These are phyloP conservation scores for Pristionchus entomophagus DNA, from an alignment of 2,888 invertebrate genomes.

Conservation along the genomic window DNA sequence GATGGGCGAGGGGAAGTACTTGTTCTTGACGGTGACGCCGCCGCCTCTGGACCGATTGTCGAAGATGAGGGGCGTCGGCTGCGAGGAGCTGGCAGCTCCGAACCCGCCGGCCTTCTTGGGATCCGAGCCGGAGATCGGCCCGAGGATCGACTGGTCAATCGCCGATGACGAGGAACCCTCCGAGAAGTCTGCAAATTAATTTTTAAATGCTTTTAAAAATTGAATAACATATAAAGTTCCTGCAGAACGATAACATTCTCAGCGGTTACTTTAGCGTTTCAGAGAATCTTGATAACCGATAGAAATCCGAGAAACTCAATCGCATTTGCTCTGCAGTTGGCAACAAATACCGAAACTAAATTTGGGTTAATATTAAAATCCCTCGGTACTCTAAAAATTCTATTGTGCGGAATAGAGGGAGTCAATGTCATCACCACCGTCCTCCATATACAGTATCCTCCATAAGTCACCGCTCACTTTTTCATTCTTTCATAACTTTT, in stretches of 20 bases:
- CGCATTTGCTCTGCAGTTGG: too few relatives aligned
- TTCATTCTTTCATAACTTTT: too few relatives aligned
- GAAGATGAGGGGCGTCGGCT: not conserved
- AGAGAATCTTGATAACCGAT: too few relatives aligned
- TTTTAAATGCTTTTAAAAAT: not conserved
- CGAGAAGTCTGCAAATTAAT: conserved; percentile 19
- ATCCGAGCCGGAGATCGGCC: conserved; percentile 37
- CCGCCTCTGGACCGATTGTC: not conserved
- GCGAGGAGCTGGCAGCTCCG: not conserved
- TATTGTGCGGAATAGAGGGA: too few relatives aligned
- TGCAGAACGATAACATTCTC: not conserved
- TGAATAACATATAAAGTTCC: too few relatives aligned
- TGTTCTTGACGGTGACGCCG: not conserved
- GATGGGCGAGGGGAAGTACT: not conserved
- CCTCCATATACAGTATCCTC: too few relatives aligned
- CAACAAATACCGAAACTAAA: too few relatives aligned
- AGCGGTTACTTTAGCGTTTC: too few relatives aligned
- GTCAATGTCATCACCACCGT: too few relatives aligned
- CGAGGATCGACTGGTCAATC: conserved; percentile 44
- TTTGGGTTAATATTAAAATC: too few relatives aligned
- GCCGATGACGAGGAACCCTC: not conserved
- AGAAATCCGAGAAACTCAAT: too few relatives aligned
- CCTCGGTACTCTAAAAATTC: not conserved
- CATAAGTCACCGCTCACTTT: too few relatives aligned
- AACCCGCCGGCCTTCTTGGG: not conserved